Evolutionary conservation across 1,140 invertebrate genomes (phyloP).

Genomic region (Drosophila equinoxialis): DNA sequence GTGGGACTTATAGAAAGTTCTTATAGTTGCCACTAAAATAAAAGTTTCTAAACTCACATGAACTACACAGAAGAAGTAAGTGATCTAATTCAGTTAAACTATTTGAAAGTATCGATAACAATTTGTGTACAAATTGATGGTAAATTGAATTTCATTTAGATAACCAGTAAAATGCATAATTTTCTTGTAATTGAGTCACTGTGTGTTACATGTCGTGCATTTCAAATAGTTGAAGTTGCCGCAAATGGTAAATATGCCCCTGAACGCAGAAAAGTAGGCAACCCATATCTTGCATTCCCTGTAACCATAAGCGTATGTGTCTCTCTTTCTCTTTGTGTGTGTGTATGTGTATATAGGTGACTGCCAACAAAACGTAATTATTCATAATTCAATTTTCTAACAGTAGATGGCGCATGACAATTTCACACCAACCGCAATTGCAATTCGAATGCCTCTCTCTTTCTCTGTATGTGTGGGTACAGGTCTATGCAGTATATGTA

Average conservation of each 20-base stretch:
- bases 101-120: too few relatives aligned
- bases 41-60: neutral
- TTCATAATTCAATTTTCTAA: slow-evolving; percentile 78
- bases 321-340: neutral
- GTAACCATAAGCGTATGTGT: neutral
- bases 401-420: slow-evolving; percentile 62
- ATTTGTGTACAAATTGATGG: too few relatives aligned
- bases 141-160: neutral
- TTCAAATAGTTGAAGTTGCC: slow-evolving; percentile 30
- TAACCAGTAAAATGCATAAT: neutral
- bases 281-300: slow-evolving; percentile 12
- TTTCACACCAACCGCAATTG: slow-evolving; percentile 56
- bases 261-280: slow-evolving; percentile 49
- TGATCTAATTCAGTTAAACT: neutral
- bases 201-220: slow-evolving; percentile 21
- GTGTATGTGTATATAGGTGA: slow-evolving; percentile 3
- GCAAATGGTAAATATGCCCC: slow-evolving; percentile 16
- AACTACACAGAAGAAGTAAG: neutral
- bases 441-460: slow-evolving; percentile 34
- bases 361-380: slow-evolving; percentile 61
- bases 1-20: neutral
- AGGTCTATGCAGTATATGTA: neutral
- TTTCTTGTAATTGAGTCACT: neutral
- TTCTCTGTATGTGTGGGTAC: slow-evolving; percentile 2
- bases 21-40: neutral